Base-by-base conservation (phyloP, 53 echinoderm and acorn worm species). In the Zoroaster sp. region DNA sequence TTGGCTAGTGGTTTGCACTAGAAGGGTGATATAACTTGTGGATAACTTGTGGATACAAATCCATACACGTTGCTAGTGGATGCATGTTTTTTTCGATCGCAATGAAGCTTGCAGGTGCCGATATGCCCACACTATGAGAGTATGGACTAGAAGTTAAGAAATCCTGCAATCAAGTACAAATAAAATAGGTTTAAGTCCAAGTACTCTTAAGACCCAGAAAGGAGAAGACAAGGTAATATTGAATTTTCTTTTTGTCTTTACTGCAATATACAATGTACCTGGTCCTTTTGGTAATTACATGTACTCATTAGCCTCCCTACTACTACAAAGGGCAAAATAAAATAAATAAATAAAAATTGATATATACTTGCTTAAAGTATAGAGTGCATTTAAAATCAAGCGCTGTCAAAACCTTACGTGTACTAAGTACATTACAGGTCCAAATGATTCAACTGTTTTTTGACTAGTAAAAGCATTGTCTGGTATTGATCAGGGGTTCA, bases 141-240 rank as follows among this genome's bases (percentile, higher is more conserved):
- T 44, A 75, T 45, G 45, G 75, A 7, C 45, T 44, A 46, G 47
- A 14, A 44, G 67, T 54, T 67, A 41, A 31, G 68, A 67, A n/a
- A 43, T 31, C 81, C 81, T 81, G 81, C 81, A 74, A 81, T 81
- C 66, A 81, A 81, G 81, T 81, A 81, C 41, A 81, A 66, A 81
- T 32, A 81, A 80, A 67, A 38, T 20, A 14, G 35, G 44, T 81
- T 81, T 68, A 66, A 81, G 20, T 79, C 3, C 1, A 25, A 30
- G 34, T 35, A 32, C 6, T 77, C 15, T 47, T 45, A 30, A 30
- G 2, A 47, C 17, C n/a, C n/a, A n/a, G n/a, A n/a, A n/a, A n/a
- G n/a, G n/a, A n/a, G n/a, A n/a, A n/a, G n/a, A n/a, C n/a, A n/a
- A n/a, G n/a, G n/a, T 35, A 68, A 4, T 68, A 5, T 4, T 9